Conservation (phyloP, 2,888 invertebrate species). For the Aethes cnicana region DNA sequence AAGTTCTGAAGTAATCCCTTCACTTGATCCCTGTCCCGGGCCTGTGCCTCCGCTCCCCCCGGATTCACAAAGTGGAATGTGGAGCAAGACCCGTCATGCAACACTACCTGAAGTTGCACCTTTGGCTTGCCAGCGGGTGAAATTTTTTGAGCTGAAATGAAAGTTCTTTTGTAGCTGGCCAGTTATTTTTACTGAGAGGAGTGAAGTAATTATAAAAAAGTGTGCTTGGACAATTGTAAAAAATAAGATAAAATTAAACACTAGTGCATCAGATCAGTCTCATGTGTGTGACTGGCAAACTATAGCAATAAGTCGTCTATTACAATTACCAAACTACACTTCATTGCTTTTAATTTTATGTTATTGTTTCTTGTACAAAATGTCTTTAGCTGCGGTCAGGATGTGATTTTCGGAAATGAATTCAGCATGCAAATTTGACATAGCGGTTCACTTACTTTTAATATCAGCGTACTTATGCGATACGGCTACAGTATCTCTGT, state of each 20-base stretch:
- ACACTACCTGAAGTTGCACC: conserved; percentile 97
- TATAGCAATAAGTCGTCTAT: too few species aligned
- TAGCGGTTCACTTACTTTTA: conserved; percentile 87
- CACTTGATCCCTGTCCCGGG: conserved; percentile 95
- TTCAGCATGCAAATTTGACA: too few species aligned
- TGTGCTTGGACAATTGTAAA: too few species aligned
- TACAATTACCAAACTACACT: too few species aligned
- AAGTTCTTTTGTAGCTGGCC: too few species aligned
- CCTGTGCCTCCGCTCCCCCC: conserved; percentile 90
- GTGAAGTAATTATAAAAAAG: too few species aligned
- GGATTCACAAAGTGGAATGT: conserved; percentile 99
- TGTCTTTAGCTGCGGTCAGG: too few species aligned
- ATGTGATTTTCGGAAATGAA: too few species aligned
- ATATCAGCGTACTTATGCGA: conserved; percentile 97
- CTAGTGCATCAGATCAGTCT: not conserved
- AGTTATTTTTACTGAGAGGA: too few species aligned
- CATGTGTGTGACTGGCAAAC: not conserved
- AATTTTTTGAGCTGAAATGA: conserved; percentile 95
- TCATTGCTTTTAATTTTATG: too few species aligned
- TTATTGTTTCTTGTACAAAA: too few species aligned
- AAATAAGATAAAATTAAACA: too few species aligned
- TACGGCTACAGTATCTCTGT: conserved; percentile 94
- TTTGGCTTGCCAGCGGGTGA: conserved; percentile 98
- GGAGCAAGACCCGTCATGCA: conserved; percentile 96
- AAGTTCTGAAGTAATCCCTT: conserved; percentile 95